phyloP scores from a whole-genome alignment of 1,140 invertebrate species.

The Pseudomyrmex gracilis region DNA sequence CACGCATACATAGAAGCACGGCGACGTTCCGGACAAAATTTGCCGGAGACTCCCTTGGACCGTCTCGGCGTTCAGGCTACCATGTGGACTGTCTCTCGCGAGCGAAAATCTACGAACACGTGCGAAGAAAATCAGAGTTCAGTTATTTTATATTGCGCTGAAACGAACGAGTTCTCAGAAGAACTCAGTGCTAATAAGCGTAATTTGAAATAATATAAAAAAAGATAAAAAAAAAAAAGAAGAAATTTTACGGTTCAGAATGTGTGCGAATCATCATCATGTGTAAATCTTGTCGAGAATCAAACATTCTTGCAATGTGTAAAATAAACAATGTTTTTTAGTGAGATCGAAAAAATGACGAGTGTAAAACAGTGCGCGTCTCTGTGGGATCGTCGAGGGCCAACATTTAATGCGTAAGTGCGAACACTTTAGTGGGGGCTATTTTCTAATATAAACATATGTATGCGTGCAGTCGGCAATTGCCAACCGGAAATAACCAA shows the following conservation, averaged over 20 bases:
- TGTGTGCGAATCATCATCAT: too few species aligned
- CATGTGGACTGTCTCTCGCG: constrained; percentile 29
- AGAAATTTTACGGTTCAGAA: too few species aligned
- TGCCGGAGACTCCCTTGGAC: constrained; percentile 42
- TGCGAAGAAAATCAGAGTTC: neutral
- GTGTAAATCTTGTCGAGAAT: too few species aligned
- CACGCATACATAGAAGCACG: neutral
- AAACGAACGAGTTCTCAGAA: too few species aligned
- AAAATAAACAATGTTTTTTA: too few species aligned
- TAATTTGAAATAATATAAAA: too few species aligned
- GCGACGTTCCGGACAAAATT: constrained; percentile 44
- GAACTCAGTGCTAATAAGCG: too few species aligned
- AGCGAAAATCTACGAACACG: constrained; percentile 11
- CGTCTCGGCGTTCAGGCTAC: constrained; percentile 15
- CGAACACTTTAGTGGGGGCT: constrained; percentile 42
- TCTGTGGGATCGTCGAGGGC: neutral
- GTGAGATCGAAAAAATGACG: too few species aligned
- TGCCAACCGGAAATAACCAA: constrained; percentile 60
- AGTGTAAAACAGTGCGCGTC: neutral
- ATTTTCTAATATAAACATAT: constrained; percentile 65
- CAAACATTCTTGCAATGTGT: too few species aligned
- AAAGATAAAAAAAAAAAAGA: too few species aligned
- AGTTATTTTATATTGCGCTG: too few species aligned
- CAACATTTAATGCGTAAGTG: constrained; percentile 47
- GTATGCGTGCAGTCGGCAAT: constrained; percentile 28